phyloP scores from a whole-genome alignment of 2,797 vertebrate species.

The Enteromius argenteus region DNA sequence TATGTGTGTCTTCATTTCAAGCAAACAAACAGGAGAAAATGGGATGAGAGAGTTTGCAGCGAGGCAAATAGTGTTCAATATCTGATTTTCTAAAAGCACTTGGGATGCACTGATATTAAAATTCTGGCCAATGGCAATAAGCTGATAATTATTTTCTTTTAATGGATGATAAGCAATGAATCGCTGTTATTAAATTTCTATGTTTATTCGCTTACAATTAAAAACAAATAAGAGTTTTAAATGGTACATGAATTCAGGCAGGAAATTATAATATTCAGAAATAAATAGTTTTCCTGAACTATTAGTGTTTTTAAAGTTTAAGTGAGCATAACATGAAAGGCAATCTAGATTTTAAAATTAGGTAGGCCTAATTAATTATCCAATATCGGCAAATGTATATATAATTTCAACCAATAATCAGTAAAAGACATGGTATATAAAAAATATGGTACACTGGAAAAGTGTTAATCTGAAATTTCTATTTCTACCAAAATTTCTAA shows the following conservation, averaged over 20 bases:
- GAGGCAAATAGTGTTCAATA: background rate
- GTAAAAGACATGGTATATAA: background rate
- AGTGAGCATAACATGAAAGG: background rate
- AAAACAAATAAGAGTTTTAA: background rate
- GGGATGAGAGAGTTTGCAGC: background rate
- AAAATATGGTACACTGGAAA: background rate
- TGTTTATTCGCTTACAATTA: background rate
- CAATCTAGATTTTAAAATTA: background rate
- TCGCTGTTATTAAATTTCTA: background rate
- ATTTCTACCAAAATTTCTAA: background rate
- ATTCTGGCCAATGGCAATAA: background rate
- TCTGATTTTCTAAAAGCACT: constrained; percentile 20
- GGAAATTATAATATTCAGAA: background rate
- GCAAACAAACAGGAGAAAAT: constrained; percentile 19
- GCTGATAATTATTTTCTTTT: background rate
- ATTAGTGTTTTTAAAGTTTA: background rate
- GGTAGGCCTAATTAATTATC: background rate
- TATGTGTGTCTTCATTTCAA: constrained; percentile 16
- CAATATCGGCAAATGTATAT: background rate
- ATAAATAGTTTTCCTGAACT: background rate
- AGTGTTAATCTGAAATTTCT: background rate
- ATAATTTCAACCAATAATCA: background rate
- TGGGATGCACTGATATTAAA: background rate
- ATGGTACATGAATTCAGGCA: background rate
- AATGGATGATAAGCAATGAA: background rate